These are phyloP conservation scores for Nycticorax nycticorax DNA, from an alignment of 2,113 vertebrate species.

Conservation along the genomic window DNA sequence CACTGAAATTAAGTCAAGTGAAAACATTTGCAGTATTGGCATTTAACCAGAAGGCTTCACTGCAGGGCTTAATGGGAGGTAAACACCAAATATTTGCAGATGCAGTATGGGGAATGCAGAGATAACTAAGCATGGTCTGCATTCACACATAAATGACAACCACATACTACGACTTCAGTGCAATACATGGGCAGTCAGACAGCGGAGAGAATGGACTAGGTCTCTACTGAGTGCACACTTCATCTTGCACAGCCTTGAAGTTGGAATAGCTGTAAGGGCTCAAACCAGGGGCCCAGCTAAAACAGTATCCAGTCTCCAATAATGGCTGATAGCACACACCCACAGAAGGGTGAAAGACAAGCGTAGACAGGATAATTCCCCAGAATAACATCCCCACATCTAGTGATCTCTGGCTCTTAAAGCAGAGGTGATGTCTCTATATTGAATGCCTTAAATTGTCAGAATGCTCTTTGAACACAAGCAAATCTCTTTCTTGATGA, in stretches of 20 bases:
- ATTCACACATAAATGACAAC: background rate
- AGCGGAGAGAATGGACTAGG: background rate
- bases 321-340: background rate
- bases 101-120: background rate
- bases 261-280: background rate
- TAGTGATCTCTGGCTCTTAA: background rate
- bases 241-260: background rate
- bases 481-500: background rate
- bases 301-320: background rate
- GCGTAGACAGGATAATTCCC: background rate
- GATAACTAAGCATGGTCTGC: background rate
- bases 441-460: background rate
- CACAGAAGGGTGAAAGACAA: background rate
- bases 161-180: background rate
- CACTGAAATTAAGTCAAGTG: background rate
- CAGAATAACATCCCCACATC: background rate
- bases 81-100: background rate
- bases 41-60: background rate
- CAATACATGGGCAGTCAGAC: background rate
- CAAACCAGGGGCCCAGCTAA: background rate
- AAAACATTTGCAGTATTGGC: background rate
- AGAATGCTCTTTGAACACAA: background rate
- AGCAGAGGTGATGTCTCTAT: background rate
- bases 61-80: background rate
- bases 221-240: background rate